Base-by-base conservation (phyloP, 2,113 vertebrate species). In the Rhabdornis inornatus region DNA sequence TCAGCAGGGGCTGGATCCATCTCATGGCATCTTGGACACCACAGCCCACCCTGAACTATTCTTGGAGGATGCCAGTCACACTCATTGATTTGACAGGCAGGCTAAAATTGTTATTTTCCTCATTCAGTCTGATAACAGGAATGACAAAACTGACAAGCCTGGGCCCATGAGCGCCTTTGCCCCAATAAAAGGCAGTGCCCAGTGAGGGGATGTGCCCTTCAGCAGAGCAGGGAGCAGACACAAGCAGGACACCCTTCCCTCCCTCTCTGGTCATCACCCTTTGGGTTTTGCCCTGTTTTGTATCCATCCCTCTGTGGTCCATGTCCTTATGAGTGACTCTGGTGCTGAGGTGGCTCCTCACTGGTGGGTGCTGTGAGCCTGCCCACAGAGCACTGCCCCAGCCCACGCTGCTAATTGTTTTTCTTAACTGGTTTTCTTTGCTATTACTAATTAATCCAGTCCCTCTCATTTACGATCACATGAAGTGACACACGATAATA, bases 381-480 rank as follows among this genome's bases (percentile, higher is more conserved):
- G 44, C 45, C 82, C 33, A 23, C 30, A n/a, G 15, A 12, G 19
- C 19, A 6, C n/a, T 59, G 42, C 33, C 39, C 20, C 78, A 91
- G 42, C 39, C 23, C 35, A 59, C 57, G 9, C 27, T 22, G 24
- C 19, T 72, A 15, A 40, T 71, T 84, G 17, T 3, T 76, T 81
- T 45, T n/a, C 39, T 64, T 25, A 9, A 17, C 40, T 70, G 16
- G 13, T 35, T 63, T 72, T 33, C 33, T 78, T 47, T 65, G 39
- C 56, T 45, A 61, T 59, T 24, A 21, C 42, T 74, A 56, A 94
- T 83, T 85, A 87, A 83, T 74, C 59, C 50, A 35, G 35, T n/a
- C 55, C 78, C 0, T 0, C 60, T 72, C 13, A 0, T 83, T 80
- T 44, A 37, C 21, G 35, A 61, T 61, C 35, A 2, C 44, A 5